Base-by-base conservation (phyloP, 2,797 vertebrate genomes). In the Enteromius fasciolatus region DNA sequence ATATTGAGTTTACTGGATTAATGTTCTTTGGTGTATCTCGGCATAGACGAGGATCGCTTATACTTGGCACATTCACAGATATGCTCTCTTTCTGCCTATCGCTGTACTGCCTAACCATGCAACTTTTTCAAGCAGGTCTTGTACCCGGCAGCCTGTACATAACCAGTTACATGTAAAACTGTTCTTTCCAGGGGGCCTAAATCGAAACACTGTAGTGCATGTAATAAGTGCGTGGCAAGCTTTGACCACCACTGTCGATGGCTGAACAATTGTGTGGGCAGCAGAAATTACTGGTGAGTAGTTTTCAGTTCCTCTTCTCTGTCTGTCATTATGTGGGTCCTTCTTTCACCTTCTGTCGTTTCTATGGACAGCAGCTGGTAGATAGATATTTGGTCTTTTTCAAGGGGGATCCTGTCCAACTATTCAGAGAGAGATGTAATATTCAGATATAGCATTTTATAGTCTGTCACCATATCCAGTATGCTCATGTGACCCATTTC, bases 171-270 rank as follows among this genome's bases (percentile, higher is more conserved):
- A 3, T 69, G 25, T 86, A 46, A 33, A 25, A 80, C 44, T 84
- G 12, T 81, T 82, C 28, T 84, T 91, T 88, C 12, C 92, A 99
- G 98, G 87, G 96, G 97, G 8, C 94, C 95, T 1, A 98, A 96
- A 86, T 97, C 98, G 3, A 99, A 99, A 88, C 98, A 99, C 91
- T 99, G 98, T 93, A 97, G 97, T 64, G 93, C 96, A 79, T 99
- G 98, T 92, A 99, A 99, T 90, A 99, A 99, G 77, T 99, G 98
- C 79, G 97, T 99, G 1, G 96, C 96, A 63, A 95, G 96, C 90
- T 99, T 99, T 76, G 98, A 99, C 89, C 98, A 99, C 90, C 98
- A 99, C 91, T 99, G 98, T 91, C 96, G 98, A 80, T 99, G 97
- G 98, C 95, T 99, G 83, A 99, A 99, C 94, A 99, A 99, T 93